Evolutionary conservation across 1,140 invertebrate genomes (phyloP), one percentile per base, ranked within the genome.

Genomic region (Drosophila santomea): DNA sequence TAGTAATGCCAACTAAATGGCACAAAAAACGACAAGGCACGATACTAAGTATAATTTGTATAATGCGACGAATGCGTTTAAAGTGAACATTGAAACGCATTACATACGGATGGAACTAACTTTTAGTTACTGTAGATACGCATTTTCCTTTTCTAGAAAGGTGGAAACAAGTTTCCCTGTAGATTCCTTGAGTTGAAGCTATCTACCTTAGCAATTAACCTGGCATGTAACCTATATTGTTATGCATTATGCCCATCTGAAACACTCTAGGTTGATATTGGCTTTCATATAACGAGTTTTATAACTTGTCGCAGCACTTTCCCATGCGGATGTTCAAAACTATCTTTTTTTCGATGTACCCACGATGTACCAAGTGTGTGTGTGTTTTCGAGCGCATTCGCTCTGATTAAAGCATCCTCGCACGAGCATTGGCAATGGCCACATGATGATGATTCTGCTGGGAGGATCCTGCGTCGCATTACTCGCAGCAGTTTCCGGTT

Each of bases 351-450:
- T 36, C 45, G 44, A 41, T 67, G 55, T 68, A 51, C 11, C 32
- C 41, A 39, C 38, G 14, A n/a, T n/a, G n/a, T n/a, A n/a, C n/a
- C 4, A 32, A 47, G 38, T 51, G 38, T 60, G 20, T 60, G 1
- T 20, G 39, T 58, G 15, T 44, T 39, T 68, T 52, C 10, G n/a
- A 52, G 52, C 54, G 39, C 43, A 64, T 74, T 69, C 51, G 47
- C 57, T 66, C 59, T 75, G 82, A 78, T 88, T 83, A 88, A 89
- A 88, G 83, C 67, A 66, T 45, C 41, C 52, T 41, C 58, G 66
- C 39, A 41, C 15, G 63, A 56, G 43, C 51, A 74, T 36, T 51
- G 45, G 35, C 52, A 17, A 36, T 64, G 59, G 69, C 60, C 35
- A 68, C 35, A 68, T 59, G 59, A 50, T 35, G 41, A 55, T 71